phyloP scores from a whole-genome alignment of 2,888 invertebrate genomes.

The Nymphalis urticae region DNA sequence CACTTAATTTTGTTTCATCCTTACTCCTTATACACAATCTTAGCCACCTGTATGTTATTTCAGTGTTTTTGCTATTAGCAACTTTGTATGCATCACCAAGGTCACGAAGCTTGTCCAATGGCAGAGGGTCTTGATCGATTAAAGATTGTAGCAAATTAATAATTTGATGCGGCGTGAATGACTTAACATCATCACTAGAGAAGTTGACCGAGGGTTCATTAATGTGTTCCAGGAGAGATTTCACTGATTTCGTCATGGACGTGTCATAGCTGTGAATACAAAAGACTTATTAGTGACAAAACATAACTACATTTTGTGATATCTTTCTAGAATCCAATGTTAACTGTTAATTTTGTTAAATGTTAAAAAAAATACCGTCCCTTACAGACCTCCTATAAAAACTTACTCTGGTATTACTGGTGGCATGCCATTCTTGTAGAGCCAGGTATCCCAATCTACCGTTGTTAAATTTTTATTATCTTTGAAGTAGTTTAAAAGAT shows the following conservation, averaged over 20 bases:
- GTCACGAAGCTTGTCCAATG: conserved; percentile 80
- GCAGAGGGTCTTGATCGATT: conserved; percentile 75
- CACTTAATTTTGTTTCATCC: conserved; percentile 84
- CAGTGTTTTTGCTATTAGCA: conserved; percentile 85
- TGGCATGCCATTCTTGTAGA: conserved; percentile 93
- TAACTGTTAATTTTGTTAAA: too few relatives aligned
- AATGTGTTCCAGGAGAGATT: conserved; percentile 76
- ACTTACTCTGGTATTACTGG: conserved; percentile 89
- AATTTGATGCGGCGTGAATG: conserved; percentile 83
- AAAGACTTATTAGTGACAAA: not conserved
- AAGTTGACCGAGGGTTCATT: conserved; percentile 61
- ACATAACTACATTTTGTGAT: not conserved
- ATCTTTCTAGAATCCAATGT: not conserved
- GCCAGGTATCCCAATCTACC: conserved; percentile 94
- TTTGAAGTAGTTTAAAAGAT: conserved; percentile 87
- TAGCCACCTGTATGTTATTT: conserved; percentile 90
- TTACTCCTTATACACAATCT: conserved; percentile 88
- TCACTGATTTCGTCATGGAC: conserved; percentile 82
- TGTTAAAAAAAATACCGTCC: too few relatives aligned
- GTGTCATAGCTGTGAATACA: conserved; percentile 81
- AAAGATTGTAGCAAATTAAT: conserved; percentile 85
- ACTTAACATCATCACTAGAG: conserved; percentile 71
- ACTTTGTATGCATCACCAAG: conserved; percentile 86
- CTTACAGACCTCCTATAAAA: not conserved
- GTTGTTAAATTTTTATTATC: conserved; percentile 77